These are phyloP conservation scores for Lynx canadensis DNA, from an alignment of 2,113 vertebrate species.

Conservation along the genomic window DNA sequence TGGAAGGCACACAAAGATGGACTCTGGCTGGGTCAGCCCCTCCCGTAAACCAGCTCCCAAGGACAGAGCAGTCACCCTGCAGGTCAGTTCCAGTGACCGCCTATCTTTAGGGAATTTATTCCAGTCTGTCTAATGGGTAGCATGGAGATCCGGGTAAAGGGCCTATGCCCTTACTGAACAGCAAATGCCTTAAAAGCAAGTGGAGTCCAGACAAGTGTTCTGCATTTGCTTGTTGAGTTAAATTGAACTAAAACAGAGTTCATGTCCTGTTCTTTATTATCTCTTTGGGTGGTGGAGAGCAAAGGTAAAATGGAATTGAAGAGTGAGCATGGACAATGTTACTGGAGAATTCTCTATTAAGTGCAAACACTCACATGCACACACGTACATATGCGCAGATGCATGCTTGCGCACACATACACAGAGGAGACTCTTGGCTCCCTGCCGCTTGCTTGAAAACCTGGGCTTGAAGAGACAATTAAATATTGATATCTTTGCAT, in stretches of 20 bases:
- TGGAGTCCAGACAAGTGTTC: background rate
- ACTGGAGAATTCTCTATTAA: background rate
- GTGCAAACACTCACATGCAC: too few relatives aligned
- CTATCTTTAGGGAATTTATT: background rate
- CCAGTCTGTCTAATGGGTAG: background rate
- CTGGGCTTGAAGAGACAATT: constrained; percentile 73
- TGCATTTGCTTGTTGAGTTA: constrained; percentile 38
- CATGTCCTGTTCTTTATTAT: background rate
- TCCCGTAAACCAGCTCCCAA: background rate
- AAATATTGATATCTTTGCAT: constrained; percentile 82
- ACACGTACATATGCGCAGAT: background rate
- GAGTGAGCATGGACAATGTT: background rate
- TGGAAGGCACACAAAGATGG: background rate
- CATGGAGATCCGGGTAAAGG: background rate
- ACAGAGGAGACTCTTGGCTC: constrained; percentile 52
- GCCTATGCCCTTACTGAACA: background rate
- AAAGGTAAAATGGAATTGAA: background rate
- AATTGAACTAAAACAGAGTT: constrained; percentile 11
- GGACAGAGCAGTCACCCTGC: background rate
- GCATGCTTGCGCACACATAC: background rate
- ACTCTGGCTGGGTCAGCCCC: background rate
- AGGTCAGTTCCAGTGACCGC: background rate
- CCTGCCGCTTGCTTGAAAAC: constrained; percentile 66
- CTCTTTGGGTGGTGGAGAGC: background rate
- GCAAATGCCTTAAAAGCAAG: background rate